These are phyloP conservation scores for Liodrosophila aerea DNA, from an alignment of 2,888 invertebrate species.

Conservation along the genomic window DNA sequence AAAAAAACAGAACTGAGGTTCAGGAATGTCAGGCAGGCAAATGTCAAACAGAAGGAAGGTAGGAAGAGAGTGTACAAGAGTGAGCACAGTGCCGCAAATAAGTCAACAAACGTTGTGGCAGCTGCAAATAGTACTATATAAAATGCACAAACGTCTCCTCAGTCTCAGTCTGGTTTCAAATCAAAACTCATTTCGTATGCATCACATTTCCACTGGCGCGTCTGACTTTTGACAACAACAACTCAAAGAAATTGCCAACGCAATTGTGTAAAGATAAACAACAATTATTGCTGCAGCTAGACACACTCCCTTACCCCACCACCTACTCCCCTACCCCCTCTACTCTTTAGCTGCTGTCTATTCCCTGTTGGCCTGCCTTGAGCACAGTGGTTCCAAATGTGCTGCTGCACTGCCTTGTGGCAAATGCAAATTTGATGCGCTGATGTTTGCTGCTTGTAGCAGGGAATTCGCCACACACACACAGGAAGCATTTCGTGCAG, in stretches of 20 bases:
- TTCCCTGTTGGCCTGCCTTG: neutral
- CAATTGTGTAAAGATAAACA: slow-evolving; percentile 79
- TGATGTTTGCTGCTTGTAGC: slow-evolving; percentile 40
- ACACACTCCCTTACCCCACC: no score
- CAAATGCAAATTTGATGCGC: slow-evolving; percentile 63
- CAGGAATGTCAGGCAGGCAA: slow-evolving; percentile 18
- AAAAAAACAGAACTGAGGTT: slow-evolving; percentile 9
- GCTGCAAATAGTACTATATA: slow-evolving; percentile 49
- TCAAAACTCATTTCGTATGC: slow-evolving; percentile 79
- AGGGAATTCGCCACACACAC: slow-evolving; percentile 35
- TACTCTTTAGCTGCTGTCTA: neutral
- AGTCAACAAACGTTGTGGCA: slow-evolving; percentile 65
- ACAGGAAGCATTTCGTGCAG: slow-evolving; percentile 59
- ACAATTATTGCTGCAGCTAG: slow-evolving; percentile 75
- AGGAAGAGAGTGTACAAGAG: neutral
- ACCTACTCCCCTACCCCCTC: no score
- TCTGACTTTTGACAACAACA: slow-evolving; percentile 42
- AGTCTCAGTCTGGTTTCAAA: slow-evolving; percentile 50
- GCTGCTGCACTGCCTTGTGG: slow-evolving; percentile 32
- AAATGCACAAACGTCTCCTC: slow-evolving; percentile 70
- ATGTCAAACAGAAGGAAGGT: slow-evolving; percentile 11
- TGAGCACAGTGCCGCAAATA: slow-evolving; percentile 52
- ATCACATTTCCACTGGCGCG: slow-evolving; percentile 72
- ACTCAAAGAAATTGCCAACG: slow-evolving; percentile 74
- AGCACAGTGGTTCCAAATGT: slow-evolving; percentile 45